These are phyloP conservation scores for Hippopotamus amphibius DNA, from an alignment of 2,113 vertebrate species.

Conservation along the genomic window DNA sequence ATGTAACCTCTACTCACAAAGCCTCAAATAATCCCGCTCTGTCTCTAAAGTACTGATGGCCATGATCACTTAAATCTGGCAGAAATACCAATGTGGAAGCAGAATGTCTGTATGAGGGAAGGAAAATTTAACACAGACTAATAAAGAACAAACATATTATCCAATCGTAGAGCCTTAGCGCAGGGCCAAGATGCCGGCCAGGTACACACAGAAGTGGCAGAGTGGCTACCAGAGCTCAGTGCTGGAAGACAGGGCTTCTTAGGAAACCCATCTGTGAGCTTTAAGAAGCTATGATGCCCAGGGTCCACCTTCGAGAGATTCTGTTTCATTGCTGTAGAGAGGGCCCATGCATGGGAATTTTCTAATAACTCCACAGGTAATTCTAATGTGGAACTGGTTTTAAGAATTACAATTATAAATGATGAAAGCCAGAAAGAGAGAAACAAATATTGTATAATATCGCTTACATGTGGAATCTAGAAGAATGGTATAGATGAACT, in stretches of 20 bases:
- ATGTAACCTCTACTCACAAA: constrained; percentile 21
- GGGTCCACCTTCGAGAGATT: neutral
- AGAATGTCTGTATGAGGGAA: neutral
- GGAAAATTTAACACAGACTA: neutral
- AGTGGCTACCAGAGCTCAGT: too few relatives aligned
- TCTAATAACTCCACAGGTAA: constrained; percentile 25
- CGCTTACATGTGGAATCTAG: too few relatives aligned
- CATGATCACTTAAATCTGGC: constrained; percentile 4
- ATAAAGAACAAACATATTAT: neutral
- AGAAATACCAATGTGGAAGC: neutral
- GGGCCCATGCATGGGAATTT: neutral
- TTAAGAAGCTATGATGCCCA: neutral
- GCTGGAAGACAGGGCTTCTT: neutral
- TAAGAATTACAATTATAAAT: neutral
- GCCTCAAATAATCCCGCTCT: neutral
- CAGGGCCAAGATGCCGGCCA: neutral
- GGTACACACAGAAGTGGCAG: neutral
- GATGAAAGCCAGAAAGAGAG: neutral
- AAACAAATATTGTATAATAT: too few relatives aligned
- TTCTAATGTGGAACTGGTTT: constrained; percentile 14
- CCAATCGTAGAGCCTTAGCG: neutral
- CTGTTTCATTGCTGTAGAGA: neutral
- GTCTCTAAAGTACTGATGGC: neutral
- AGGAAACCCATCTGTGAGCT: too few relatives aligned
- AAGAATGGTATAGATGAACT: too few relatives aligned